These are phyloP conservation scores for Spodoptera litura DNA, from an alignment of 1,140 invertebrate genomes.

Conservation along the genomic window DNA sequence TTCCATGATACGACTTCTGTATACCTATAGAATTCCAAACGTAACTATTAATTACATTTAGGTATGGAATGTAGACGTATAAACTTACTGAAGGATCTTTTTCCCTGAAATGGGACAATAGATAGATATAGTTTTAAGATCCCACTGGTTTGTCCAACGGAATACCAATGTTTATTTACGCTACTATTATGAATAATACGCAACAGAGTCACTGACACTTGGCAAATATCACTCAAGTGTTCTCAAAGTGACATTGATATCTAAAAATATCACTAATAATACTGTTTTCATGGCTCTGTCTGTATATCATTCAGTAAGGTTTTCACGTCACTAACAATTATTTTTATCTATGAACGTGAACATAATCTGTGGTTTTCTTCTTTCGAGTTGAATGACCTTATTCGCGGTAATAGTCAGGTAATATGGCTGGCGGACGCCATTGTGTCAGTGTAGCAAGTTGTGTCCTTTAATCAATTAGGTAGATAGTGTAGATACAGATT, in stretches of 20 bases:
- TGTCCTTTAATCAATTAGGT: conserved; percentile 24
- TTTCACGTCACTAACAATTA: conserved; percentile 32
- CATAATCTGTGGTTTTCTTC: conserved; percentile 34
- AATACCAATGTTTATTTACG: conserved; percentile 34
- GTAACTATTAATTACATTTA: neutral
- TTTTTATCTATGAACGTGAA: conserved; percentile 22
- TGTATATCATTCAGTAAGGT: conserved; percentile 29
- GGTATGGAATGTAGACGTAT: neutral
- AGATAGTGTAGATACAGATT: conserved; percentile 7
- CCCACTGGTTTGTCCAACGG: neutral
- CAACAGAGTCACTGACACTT: conserved; percentile 56
- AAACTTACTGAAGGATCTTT: too few relatives aligned
- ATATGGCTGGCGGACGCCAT: neutral
- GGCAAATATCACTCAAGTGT: conserved; percentile 51
- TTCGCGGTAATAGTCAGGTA: neutral
- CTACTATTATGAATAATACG: conserved; percentile 39
- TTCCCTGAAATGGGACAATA: too few relatives aligned
- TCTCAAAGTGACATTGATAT: conserved; percentile 50
- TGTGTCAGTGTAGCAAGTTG: conserved; percentile 9
- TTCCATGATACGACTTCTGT: neutral
- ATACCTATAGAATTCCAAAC: conserved; percentile 17
- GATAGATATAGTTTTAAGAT: too few relatives aligned
- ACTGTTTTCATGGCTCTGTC: conserved; percentile 37
- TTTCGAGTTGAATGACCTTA: conserved; percentile 29
- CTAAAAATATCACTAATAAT: conserved; percentile 48